Evolutionary conservation across 2,113 vertebrate species (phyloP).

Genomic region (Malurus alboscapulatus): DNA sequence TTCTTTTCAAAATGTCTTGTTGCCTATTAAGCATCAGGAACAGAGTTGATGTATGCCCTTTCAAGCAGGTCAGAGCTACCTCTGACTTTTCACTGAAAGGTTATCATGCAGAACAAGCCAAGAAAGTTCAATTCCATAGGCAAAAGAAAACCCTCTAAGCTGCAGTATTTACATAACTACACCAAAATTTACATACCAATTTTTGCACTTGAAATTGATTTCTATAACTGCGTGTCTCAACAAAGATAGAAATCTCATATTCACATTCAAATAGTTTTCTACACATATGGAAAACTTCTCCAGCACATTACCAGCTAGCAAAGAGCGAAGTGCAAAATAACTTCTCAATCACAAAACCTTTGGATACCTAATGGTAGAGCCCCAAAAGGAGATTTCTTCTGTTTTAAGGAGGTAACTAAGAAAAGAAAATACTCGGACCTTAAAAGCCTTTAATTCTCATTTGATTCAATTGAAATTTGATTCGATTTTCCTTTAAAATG

Average conservation of each 20-base stretch:
- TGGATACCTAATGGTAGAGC: background rate
- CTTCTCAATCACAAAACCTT: constrained; percentile 25
- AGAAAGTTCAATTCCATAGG: background rate
- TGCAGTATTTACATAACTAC: background rate
- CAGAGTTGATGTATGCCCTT: background rate
- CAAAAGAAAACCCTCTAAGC: background rate
- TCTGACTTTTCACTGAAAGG: background rate
- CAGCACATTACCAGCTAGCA: background rate
- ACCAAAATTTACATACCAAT: background rate
- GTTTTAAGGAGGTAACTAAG: background rate
- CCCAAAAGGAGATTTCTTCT: background rate
- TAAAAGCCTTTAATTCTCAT: background rate
- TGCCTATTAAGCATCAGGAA: background rate
- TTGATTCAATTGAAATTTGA: background rate
- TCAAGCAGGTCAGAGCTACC: background rate
- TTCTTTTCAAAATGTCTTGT: background rate
- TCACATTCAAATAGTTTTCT: background rate
- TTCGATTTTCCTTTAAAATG: background rate
- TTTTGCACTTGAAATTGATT: background rate
- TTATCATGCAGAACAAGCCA: background rate
- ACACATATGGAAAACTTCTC: background rate
- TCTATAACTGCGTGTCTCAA: background rate
- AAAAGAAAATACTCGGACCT: background rate
- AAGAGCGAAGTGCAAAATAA: background rate
- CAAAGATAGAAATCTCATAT: background rate